Conservation (phyloP, 30 jellyfish, hydroid and myxozoan species). For the Catostylus mosaicus region DNA sequence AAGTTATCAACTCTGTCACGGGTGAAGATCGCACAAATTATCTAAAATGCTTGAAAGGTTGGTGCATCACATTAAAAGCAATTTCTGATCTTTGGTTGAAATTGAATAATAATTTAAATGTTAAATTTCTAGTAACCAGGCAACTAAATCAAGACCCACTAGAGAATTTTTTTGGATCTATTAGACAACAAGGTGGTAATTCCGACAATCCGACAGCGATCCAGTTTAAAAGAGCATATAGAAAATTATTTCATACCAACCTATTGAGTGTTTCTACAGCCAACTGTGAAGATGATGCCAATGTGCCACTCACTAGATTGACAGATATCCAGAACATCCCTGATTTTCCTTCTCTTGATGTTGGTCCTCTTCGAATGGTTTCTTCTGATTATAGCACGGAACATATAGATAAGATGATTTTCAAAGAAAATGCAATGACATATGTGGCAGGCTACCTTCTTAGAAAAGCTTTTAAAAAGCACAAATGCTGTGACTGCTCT, state of each 20-base stretch:
- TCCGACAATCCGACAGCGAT: slow-evolving; percentile 44
- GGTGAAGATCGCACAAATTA: not conserved
- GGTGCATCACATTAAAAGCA: slow-evolving; percentile 20
- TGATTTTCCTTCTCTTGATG: not conserved
- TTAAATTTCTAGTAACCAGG: slow-evolving; percentile 22
- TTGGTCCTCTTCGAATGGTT: not conserved
- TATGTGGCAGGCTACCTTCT: slow-evolving; percentile 12
- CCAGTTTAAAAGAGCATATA: slow-evolving; percentile 24
- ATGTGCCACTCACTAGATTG: not conserved
- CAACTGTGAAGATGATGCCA: slow-evolving; percentile 18
- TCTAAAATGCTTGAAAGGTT: slow-evolving; percentile 33
- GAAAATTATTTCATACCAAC: slow-evolving; percentile 30
- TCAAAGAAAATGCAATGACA: slow-evolving; percentile 49
- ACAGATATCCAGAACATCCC: not conserved
- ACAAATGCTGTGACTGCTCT: slow-evolving; percentile 11
- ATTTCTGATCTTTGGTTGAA: slow-evolving; percentile 18
- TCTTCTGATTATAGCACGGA: not conserved
- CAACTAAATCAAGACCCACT: slow-evolving; percentile 53
- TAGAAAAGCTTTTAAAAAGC: slow-evolving; percentile 3
- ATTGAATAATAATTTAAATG: not conserved
- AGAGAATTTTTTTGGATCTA: slow-evolving; percentile 43
- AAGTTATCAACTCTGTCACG: not conserved
- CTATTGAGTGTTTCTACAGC: not conserved
- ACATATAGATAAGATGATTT: slow-evolving; percentile 4
- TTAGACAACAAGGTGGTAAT: slow-evolving; percentile 45